Evolutionary conservation across 2,113 vertebrate genomes (phyloP), one percentile per base, ranked within the genome.

Genomic region (Vulpes lagopus): DNA sequence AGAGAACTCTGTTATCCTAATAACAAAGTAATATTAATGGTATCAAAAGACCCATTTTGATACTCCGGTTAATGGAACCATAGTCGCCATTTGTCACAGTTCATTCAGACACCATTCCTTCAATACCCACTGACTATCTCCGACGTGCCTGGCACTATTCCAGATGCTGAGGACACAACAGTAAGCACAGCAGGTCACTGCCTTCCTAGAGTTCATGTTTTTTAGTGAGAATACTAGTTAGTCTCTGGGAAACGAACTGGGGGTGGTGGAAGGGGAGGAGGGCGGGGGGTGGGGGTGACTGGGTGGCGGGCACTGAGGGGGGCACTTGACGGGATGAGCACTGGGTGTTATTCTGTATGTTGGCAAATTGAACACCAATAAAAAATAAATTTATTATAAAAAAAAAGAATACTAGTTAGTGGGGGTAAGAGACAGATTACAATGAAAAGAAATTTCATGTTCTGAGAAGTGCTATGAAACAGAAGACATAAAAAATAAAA

Each of bases 21-120:
- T 55, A 23, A 80, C 57, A 74, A 86, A 91, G 73, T 62, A 65
- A 81, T 32, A 92, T 74, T 89, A 97, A 93, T 67, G 32, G 32
- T n/a, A 82, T 73, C 57, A 92, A 89, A 96, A 95, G 87, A 64
- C 76, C 20, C 59, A 57, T 88, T 86, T 95, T 49, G 95, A 86
- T 43, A 89, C n/a, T 86, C 49, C 62, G 89, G 27, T 81, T 85
- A 49, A 88, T 14, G 23, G 76, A 94, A 60, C 35, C 43, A 90
- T 9, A 87, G 86, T 59, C 38, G 22, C 15, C 43, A 71, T 55
- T 71, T 69, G 86, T 84, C 25, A 90, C 51, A 67, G 89, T 87
- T 76, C 74, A 87, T 90, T 95, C 53, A 84, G 62, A 95, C 25
- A 89, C 14, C 11, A 91, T 15, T 93, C 38, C 53, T 89, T 95